Conservation (phyloP, 2,888 invertebrate species). For the Parelbella ahira region DNA sequence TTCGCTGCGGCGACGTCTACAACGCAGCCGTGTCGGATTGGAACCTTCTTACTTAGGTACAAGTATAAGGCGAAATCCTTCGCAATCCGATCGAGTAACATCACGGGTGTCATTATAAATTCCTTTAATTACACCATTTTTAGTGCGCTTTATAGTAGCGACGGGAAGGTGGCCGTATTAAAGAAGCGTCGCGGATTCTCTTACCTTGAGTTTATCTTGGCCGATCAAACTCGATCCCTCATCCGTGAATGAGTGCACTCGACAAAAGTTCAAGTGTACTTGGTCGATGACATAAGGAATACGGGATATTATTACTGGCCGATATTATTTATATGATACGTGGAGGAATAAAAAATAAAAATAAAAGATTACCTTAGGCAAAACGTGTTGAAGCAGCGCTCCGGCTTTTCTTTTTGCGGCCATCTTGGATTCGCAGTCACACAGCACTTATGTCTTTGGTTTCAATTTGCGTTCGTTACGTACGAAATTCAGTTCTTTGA, state of each 20-base stretch:
- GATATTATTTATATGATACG: constrained; percentile 33
- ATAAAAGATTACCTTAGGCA: constrained; percentile 73
- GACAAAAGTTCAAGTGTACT: constrained; percentile 24
- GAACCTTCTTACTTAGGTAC: constrained; percentile 24
- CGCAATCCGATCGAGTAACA: constrained; percentile 42
- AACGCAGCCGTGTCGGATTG: constrained; percentile 48
- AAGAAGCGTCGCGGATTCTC: constrained; percentile 27
- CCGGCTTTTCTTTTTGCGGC: constrained; percentile 88
- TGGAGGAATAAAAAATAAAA: constrained; percentile 38
- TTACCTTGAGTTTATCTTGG: constrained; percentile 29
- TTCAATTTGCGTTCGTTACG: constrained; percentile 39
- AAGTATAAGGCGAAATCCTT: constrained; percentile 29
- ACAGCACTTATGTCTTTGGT: constrained; percentile 69
- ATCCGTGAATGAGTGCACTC: not conserved
- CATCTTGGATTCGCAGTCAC: constrained; percentile 73
- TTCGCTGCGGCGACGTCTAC: constrained; percentile 57
- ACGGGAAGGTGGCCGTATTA: constrained; percentile 46
- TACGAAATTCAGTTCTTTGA: constrained; percentile 50
- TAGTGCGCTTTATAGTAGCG: constrained; percentile 56
- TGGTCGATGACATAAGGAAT: constrained; percentile 36
- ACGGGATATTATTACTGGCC: constrained; percentile 18
- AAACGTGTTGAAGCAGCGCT: constrained; percentile 85
- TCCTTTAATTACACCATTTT: constrained; percentile 72
- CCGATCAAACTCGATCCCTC: constrained; percentile 20
- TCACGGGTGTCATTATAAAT: constrained; percentile 64